These are phyloP conservation scores for Drosophila nikananu DNA, from an alignment of 1,140 invertebrate species.

Conservation along the genomic window DNA sequence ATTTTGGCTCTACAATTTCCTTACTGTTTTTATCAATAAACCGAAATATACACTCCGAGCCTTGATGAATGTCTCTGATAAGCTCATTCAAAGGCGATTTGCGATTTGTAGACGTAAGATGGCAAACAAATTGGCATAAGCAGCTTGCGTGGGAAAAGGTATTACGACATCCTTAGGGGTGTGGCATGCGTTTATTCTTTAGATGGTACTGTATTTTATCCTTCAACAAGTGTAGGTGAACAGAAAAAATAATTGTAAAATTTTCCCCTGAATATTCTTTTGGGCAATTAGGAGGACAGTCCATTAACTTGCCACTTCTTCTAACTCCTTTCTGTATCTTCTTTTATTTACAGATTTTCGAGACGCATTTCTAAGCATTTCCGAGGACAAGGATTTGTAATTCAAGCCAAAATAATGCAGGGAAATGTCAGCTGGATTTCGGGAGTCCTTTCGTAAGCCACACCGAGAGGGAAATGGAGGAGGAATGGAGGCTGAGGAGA, in stretches of 20 bases:
- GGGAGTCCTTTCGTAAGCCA: conserved; percentile 20
- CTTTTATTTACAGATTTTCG: conserved; percentile 68
- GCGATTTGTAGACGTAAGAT: conserved; percentile 41
- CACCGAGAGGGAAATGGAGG: conserved; percentile 2
- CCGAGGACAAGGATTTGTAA: conserved; percentile 27
- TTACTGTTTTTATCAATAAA: conserved; percentile 14
- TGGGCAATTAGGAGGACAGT: not conserved
- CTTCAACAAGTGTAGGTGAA: not conserved
- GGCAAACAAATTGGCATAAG: conserved; percentile 71
- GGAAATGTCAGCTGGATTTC: conserved; percentile 32
- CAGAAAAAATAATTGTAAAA: not conserved
- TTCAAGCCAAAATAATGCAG: conserved; percentile 49
- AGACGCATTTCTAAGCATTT: conserved; percentile 74
- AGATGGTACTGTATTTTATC: not conserved
- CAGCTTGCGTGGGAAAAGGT: conserved; percentile 46
- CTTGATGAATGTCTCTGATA: conserved; percentile 1
- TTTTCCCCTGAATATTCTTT: not conserved
- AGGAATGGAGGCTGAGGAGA: conserved; percentile 19
- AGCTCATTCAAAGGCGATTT: conserved; percentile 56
- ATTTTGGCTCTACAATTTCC: not conserved
- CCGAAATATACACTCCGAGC: conserved; percentile 1
- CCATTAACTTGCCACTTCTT: conserved; percentile 8
- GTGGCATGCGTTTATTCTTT: not conserved
- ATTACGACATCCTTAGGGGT: conserved; percentile 1
- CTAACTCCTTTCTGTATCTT: conserved; percentile 20